These are phyloP conservation scores for Cheilosia pagana DNA, from an alignment of 2,888 invertebrate genomes.

Conservation along the genomic window DNA sequence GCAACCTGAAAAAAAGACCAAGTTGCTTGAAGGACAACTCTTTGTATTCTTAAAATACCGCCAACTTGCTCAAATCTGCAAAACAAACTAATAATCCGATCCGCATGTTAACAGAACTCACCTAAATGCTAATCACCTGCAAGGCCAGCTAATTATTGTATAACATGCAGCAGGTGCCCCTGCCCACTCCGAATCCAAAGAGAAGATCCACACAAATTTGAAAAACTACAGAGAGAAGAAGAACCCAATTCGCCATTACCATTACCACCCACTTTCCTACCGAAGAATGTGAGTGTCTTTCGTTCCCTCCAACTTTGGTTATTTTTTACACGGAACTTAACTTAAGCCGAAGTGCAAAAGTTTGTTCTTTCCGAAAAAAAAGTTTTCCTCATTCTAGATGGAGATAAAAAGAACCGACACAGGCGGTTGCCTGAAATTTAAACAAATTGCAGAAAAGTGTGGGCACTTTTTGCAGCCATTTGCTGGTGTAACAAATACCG, in stretches of 20 bases:
- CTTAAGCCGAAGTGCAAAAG: conserved; percentile 68
- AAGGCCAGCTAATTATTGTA: conserved; percentile 26
- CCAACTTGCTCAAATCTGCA: too few relatives aligned
- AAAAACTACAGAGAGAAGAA: conserved; percentile 24
- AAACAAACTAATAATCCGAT: neutral
- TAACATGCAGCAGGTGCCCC: neutral
- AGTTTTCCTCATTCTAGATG: conserved; percentile 45
- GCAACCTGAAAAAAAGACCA: neutral
- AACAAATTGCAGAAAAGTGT: conserved; percentile 55
- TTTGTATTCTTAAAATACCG: too few relatives aligned
- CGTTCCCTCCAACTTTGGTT: conserved; percentile 18
- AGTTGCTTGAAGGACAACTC: too few relatives aligned
- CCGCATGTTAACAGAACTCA: neutral
- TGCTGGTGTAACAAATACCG: neutral
- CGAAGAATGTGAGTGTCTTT: conserved; percentile 4
- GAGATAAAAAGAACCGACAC: conserved; percentile 32
- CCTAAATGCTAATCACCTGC: conserved; percentile 3
- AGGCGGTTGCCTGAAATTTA: conserved; percentile 45
- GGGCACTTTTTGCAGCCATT: conserved; percentile 18
- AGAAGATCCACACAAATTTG: conserved; percentile 21
- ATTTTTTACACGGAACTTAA: conserved; percentile 51
- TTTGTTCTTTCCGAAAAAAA: conserved; percentile 44
- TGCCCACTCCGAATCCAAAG: neutral
- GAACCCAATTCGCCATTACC: conserved; percentile 10
- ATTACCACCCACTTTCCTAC: neutral